Conservation (phyloP, 2,113 vertebrate species). For the Myotis lucifugus region DNA sequence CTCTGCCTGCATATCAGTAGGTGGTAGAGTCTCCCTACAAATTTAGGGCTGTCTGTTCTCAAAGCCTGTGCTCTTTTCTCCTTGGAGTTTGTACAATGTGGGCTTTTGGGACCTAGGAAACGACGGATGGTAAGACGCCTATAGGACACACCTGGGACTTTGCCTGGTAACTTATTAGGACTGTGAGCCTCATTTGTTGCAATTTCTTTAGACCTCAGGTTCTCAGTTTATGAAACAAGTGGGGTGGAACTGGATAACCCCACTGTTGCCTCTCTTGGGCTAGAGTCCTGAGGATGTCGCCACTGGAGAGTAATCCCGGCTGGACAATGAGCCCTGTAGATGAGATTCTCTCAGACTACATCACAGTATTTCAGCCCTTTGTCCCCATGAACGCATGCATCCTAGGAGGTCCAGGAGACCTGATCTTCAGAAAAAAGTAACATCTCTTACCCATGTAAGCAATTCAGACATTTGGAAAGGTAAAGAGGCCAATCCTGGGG, state of each 20-base stretch:
- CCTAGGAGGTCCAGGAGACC: background rate
- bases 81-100: background rate
- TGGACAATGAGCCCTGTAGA: background rate
- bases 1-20: background rate
- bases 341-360: background rate
- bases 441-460: background rate
- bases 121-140: background rate
- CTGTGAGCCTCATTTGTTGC: background rate
- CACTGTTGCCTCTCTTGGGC: background rate
- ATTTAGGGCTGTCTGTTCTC: background rate
- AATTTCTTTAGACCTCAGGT: conserved; percentile 11
- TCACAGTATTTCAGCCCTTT: background rate
- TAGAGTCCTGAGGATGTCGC: background rate
- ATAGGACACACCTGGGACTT: background rate
- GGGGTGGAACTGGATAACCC: background rate
- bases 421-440: conserved; percentile 15
- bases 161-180: background rate
- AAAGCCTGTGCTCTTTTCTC: background rate
- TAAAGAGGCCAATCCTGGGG: background rate
- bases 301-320: background rate
- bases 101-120: background rate
- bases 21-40: background rate
- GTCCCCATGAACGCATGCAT: background rate
- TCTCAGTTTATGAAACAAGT: background rate
- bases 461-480: background rate